Conservation (phyloP, 2,888 invertebrate genomes). For the Drosophila quinaria region DNA sequence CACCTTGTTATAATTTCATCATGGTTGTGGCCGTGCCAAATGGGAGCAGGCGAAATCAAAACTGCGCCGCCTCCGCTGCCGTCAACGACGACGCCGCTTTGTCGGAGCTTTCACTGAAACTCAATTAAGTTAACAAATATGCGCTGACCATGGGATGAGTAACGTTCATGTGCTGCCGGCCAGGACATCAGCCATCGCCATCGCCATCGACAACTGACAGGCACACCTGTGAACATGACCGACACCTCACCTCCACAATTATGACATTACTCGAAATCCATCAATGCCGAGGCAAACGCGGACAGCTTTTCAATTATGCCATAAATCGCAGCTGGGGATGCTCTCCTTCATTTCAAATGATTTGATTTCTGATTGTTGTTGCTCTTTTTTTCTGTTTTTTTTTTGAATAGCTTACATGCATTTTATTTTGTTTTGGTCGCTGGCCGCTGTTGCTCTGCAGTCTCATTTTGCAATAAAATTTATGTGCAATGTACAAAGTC, state of each 20-base stretch:
- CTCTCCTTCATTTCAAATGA: slow-evolving; percentile 31
- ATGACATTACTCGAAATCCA: slow-evolving; percentile 34
- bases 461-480: slow-evolving; percentile 68
- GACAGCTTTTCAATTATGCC: slow-evolving; percentile 44
- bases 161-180: not conserved
- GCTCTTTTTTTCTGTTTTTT: slow-evolving; percentile 32
- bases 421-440: slow-evolving; percentile 45
- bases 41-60: slow-evolving; percentile 41
- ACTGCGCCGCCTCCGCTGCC: slow-evolving; percentile 21
- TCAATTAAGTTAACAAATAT: slow-evolving; percentile 63
- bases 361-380: slow-evolving; percentile 27
- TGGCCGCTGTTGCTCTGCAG: slow-evolving; percentile 38
- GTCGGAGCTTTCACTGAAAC: slow-evolving; percentile 56
- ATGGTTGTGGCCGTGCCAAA: slow-evolving; percentile 23
- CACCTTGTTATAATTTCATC: too few species aligned
- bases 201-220: slow-evolving; percentile 34
- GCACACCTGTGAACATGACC: slow-evolving; percentile 40
- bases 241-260: slow-evolving; percentile 1
- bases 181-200: slow-evolving; percentile 33
- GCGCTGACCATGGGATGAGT: slow-evolving; percentile 14
- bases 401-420: slow-evolving; percentile 33
- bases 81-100: slow-evolving; percentile 4
- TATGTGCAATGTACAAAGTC: slow-evolving; percentile 79
- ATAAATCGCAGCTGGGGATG: slow-evolving; percentile 39
- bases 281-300: slow-evolving; percentile 47